Percentiles rank a stretch among this genome's conserved stretches.
phyloP scores from a whole-genome alignment of 2,888 invertebrate genomes.

The Sphaerophoria taeniata region DNA sequence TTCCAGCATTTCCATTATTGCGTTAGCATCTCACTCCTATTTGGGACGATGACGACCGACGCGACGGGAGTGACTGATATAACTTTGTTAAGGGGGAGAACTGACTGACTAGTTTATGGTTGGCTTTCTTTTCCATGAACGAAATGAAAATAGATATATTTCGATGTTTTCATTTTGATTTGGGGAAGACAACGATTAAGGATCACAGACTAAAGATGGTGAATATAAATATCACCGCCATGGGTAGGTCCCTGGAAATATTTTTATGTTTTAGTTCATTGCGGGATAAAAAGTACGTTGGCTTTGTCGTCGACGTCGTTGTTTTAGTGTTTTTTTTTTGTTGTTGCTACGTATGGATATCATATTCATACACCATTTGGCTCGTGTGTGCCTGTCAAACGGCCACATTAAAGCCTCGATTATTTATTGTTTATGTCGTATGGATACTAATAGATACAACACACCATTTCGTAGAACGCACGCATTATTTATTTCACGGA shows the following conservation, averaged over 20 bases:
- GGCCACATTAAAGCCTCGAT: constrained; percentile 62
- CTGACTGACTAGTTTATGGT: not conserved
- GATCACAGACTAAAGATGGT: not conserved
- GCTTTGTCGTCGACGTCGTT: too few relatives aligned
- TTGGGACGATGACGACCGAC: not conserved
- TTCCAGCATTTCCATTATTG: constrained; percentile 46
- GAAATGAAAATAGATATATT: constrained; percentile 19
- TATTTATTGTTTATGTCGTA: constrained; percentile 67
- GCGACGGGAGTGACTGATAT: not conserved
- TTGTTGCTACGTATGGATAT: constrained; percentile 14
- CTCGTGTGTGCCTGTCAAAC: constrained; percentile 65
- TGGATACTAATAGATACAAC: constrained; percentile 71
- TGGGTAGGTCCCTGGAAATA: not conserved
- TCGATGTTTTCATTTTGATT: constrained; percentile 18
- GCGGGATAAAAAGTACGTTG: not conserved
- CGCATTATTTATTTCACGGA: constrained; percentile 8
- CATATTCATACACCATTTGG: constrained; percentile 37
- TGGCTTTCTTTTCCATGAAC: constrained; percentile 13
- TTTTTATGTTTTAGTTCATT: not conserved
- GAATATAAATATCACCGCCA: not conserved
- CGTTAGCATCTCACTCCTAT: constrained; percentile 18
- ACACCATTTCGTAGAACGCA: constrained; percentile 30
- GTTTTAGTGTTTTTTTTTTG: not conserved
- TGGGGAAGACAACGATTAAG: constrained; percentile 9
- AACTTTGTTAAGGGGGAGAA: not conserved